Base-by-base conservation (phyloP, 1,140 invertebrate genomes). In the Ganaspis sp. region DNA sequence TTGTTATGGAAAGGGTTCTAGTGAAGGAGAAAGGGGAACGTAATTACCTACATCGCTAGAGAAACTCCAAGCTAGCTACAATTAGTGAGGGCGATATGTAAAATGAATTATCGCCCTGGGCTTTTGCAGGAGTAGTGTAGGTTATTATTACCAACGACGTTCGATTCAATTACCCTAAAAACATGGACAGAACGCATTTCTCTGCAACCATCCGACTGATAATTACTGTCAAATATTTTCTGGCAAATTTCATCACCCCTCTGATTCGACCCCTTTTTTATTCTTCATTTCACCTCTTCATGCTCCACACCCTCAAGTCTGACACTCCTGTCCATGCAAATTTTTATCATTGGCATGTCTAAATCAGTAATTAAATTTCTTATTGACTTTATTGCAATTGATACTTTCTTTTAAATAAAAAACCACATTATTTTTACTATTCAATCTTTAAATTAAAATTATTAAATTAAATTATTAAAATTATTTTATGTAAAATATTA, bases 21-120 rank as follows among this genome's bases (percentile, higher is more conserved):
- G 58, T 64, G 58, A 29, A 64, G 58, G 58, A 29, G 23, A 64
- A 64, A 64, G 26, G 23, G 58, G 23, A 64, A 29, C 23, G 58
- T 64, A 64, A 64, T 84, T 85, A 84, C 79, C 76, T 72, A 64
- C 78, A 80, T 73, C 84, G 76, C 72, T 76, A 29, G 80, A 84
- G 80, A 77, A 83, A 83, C 76, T 79, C 75, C 71, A 69, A 74
- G 79, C 53, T 58, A 21, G 21, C 72, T 78, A 83, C 84, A 87
- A 86, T 87, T 85, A 86, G 83, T 74, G 73, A 64, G 53, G 75
- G 73, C 84, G 74, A 83, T 85, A 81, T 82, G 82, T 84, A 86
- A 87, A 87, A 86, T 84, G 85, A 87, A 85, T 86, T 86, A 87
- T 85, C 77, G 82, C 73, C 53, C 78, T 69, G 79, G 79, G 80